phyloP scores from a whole-genome alignment of 2,888 invertebrate species.

The Drosophila anomalata region DNA sequence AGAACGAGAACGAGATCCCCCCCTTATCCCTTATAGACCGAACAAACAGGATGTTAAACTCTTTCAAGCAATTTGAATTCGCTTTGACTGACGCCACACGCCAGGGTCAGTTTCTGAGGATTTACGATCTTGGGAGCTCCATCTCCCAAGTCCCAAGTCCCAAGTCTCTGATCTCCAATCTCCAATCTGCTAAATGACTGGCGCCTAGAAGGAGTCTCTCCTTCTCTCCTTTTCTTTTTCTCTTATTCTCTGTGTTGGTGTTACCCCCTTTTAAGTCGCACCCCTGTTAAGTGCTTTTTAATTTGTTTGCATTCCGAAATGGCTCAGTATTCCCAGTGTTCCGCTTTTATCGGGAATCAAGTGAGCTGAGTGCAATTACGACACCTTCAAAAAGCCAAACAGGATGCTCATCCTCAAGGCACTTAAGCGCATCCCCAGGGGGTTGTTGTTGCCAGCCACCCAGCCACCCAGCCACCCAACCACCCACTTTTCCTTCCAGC shows the following conservation, averaged over 20 bases:
- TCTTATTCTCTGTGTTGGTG: not conserved
- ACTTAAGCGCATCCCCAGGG: constrained; percentile 69
- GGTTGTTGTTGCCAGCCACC: constrained; percentile 36
- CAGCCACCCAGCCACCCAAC: not conserved
- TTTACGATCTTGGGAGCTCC: constrained; percentile 51
- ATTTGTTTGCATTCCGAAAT: constrained; percentile 68
- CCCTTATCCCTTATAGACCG: not conserved
- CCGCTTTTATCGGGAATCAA: constrained; percentile 65
- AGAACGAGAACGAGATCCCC: too few relatives aligned
- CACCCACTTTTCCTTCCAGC: constrained; percentile 6
- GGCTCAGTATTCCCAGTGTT: constrained; percentile 42
- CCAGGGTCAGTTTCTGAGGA: constrained; percentile 61
- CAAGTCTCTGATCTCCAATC: constrained; percentile 1
- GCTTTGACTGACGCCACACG: constrained; percentile 81
- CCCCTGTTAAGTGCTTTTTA: constrained; percentile 76
- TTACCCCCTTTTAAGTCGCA: constrained; percentile 1
- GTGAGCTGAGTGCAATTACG: constrained; percentile 79
- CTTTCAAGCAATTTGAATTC: constrained; percentile 65
- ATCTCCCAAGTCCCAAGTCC: not conserved
- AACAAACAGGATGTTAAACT: constrained; percentile 70
- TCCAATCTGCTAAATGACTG: constrained; percentile 34
- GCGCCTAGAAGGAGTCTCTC: constrained; percentile 52
- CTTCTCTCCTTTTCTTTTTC: not conserved
- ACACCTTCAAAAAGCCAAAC: constrained; percentile 74
- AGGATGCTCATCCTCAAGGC: constrained; percentile 47